Evolutionary conservation across 2,888 invertebrate genomes (phyloP).

Genomic region (Dromius quadrimaculatus): DNA sequence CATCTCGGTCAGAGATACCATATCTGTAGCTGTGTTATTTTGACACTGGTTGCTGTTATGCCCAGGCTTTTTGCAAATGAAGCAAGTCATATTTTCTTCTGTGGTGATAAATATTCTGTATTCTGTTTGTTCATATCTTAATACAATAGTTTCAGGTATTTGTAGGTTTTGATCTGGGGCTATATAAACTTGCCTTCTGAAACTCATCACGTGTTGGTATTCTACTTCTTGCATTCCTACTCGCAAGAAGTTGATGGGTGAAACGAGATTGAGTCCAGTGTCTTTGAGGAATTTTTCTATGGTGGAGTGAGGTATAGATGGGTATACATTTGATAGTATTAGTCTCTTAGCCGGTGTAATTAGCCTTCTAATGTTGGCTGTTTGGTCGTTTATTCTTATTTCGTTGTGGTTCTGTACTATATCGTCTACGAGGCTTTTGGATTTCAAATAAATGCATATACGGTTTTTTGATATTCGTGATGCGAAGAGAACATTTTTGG

Average conservation of each 20-base stretch:
- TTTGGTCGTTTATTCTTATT: constrained; percentile 8
- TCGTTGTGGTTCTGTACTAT: constrained; percentile 18
- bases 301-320: constrained; percentile 17
- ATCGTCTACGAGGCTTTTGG: constrained; percentile 31
- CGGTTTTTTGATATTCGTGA: constrained; percentile 34
- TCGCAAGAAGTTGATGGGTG: constrained; percentile 7
- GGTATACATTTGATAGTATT: constrained; percentile 37
- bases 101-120: constrained; percentile 1
- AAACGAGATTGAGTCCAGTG: not conserved
- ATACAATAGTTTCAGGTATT: not conserved
- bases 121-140: not conserved
- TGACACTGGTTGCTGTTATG: constrained; percentile 4
- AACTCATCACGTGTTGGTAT: too few species aligned
- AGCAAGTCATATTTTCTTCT: constrained; percentile 2
- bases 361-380: constrained; percentile 18
- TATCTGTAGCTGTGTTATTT: not conserved
- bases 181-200: too few species aligned
- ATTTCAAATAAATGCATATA: constrained; percentile 32
- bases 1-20: not conserved
- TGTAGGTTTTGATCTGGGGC: not conserved
- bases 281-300: not conserved
- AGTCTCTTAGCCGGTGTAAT: constrained; percentile 30
- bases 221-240: too few species aligned
- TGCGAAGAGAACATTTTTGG: constrained; percentile 29
- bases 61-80: not conserved